Evolutionary conservation across 2,888 invertebrate species (phyloP), one percentile per base, ranked within the genome.

Genomic region (Folsomia candida): DNA sequence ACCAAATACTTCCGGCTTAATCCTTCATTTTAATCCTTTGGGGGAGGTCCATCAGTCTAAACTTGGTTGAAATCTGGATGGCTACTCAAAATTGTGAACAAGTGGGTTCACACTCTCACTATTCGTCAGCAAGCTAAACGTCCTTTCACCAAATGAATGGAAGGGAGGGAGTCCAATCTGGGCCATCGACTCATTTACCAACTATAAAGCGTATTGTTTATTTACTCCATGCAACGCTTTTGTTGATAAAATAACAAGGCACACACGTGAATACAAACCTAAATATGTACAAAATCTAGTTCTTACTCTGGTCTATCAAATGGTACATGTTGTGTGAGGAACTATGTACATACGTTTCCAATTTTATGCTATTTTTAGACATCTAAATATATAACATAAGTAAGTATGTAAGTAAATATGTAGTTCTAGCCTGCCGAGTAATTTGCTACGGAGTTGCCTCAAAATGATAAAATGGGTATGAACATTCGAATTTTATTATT

Each of bases 11-110:
- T 59, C 59, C 59, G 20, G 59, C 59, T 25, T 11, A 59, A 22
- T 59, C 59, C 59, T 18, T 25, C 22, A 59, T 37, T 37, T 59
- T 59, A 59, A 59, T 59, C 59, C 59, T 22, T 24, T 59, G 25
- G 20, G 37, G 37, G 59, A 37, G 37, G 37, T 37, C 37, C 14
- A 37, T 37, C 37, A 37, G 37, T 37, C 37, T 37, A 37, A 37
- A 37, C 37, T 37, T 9, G 37, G 37, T 14, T 37, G 37, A 37
- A 37, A 37, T 37, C 37, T 37, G 37, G 37, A 37, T 9, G 14
- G 37, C 37, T 37, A 37, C 37, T 37, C 37, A 37, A 37, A 37
- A 37, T 37, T 37, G 37, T 37, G 37, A 37, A 37, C 37, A 37
- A 37, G 37, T 37, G 37, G 37, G 37, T 37, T 37, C 37, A 37